These are phyloP conservation scores for Oscheius onirici DNA, from an alignment of 2,888 invertebrate genomes.

Conservation along the genomic window DNA sequence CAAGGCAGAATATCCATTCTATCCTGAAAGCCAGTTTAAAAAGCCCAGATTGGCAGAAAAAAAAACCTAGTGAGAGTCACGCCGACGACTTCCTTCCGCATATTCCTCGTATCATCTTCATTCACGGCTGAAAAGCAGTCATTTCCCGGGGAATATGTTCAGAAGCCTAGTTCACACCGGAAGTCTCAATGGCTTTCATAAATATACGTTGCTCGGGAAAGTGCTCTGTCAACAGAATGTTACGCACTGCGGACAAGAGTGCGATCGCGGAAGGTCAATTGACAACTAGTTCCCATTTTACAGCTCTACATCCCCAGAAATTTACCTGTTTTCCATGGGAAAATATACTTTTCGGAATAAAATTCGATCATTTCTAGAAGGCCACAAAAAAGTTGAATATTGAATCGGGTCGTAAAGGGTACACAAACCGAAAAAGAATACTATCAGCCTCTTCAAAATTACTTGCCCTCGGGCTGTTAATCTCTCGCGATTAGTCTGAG, in stretches of 20 bases:
- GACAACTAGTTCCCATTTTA: no score
- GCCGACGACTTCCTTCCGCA: constrained; percentile 20
- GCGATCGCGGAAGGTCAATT: no score
- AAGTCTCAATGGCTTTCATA: constrained; percentile 28
- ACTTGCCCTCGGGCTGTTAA: no score
- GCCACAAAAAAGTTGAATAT: no score
- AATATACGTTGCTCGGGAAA: constrained; percentile 31
- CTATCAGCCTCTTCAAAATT: no score
- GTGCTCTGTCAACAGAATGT: constrained; percentile 20
- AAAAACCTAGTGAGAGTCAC: constrained; percentile 29
- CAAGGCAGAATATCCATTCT: constrained; percentile 44
- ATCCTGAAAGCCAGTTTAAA: constrained; percentile 50
- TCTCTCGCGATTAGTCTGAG: neutral
- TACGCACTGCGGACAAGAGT: neutral
- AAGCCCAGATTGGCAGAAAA: neutral
- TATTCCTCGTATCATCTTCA: neutral
- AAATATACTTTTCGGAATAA: no score
- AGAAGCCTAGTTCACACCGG: no score
- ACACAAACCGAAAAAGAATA: no score
- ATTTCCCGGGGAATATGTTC: neutral
- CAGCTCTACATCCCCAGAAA: no score
- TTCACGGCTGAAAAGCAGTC: constrained; percentile 4
- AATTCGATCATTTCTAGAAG: no score
- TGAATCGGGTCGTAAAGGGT: no score
- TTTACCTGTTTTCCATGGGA: no score